Evolutionary conservation across 2,888 invertebrate species (phyloP).

Genomic region (Parasteatoda lunata): DNA sequence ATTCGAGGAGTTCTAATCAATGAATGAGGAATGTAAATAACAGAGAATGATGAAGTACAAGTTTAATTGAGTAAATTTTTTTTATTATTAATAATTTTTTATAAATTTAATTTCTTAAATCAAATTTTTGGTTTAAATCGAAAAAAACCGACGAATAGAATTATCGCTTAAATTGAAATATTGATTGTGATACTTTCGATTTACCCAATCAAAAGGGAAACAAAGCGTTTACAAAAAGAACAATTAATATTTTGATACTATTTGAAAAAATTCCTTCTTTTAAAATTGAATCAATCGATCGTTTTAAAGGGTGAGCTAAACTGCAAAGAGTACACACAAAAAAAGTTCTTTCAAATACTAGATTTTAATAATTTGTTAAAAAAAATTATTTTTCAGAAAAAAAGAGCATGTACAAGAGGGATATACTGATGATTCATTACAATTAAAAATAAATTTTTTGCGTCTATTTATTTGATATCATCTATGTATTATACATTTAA

Average conservation of each 20-base stretch:
- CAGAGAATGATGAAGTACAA: too few species aligned
- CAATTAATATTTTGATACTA: slow-evolving; percentile 64
- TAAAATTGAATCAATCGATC: slow-evolving; percentile 59
- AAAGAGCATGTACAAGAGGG: too few species aligned
- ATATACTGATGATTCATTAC: too few species aligned
- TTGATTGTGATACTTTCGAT: slow-evolving; percentile 32
- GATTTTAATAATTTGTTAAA: too few species aligned
- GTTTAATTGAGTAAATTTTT: too few species aligned
- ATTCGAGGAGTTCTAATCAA: too few species aligned
- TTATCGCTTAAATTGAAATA: slow-evolving; percentile 31
- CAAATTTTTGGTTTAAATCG: slow-evolving; percentile 13
- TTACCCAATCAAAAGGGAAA: slow-evolving; percentile 4
- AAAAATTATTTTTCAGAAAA: too few species aligned
- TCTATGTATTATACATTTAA: neutral
- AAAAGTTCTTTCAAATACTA: neutral
- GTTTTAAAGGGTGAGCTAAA: neutral
- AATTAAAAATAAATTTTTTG: neutral
- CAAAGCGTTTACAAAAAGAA: slow-evolving; percentile 48
- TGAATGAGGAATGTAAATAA: too few species aligned
- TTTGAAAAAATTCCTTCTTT: slow-evolving; percentile 50
- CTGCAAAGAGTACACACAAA: neutral
- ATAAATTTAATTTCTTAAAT: too few species aligned
- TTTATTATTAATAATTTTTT: too few species aligned
- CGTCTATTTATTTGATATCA: neutral
- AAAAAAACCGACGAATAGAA: neutral